Evolutionary conservation across 2,888 invertebrate genomes (phyloP).

Genomic region (Lepidochitona cinerea): DNA sequence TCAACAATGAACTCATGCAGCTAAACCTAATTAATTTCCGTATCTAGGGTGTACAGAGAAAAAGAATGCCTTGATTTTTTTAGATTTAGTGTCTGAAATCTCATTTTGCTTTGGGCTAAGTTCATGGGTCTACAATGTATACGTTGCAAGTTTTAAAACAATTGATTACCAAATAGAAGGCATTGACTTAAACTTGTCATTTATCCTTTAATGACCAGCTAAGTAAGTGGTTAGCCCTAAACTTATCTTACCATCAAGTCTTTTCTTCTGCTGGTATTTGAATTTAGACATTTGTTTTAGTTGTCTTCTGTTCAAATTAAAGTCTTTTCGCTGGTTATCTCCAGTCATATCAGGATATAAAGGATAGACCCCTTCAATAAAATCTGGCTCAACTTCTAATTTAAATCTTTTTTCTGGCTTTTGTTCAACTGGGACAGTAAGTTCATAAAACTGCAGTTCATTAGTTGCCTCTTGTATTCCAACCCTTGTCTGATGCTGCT

Average conservation of each 20-base stretch:
- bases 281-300: neutral
- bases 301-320: neutral
- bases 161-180: too few relatives aligned
- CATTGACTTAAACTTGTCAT: too few relatives aligned
- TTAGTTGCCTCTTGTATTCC: conserved; percentile 3
- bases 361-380: neutral
- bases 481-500: neutral
- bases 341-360: neutral
- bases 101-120: too few relatives aligned
- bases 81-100: too few relatives aligned
- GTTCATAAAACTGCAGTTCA: conserved; percentile 3
- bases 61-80: too few relatives aligned
- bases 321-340: neutral
- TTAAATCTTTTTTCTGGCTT: neutral
- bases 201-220: too few relatives aligned
- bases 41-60: too few relatives aligned
- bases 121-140: too few relatives aligned
- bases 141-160: too few relatives aligned
- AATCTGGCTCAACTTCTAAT: neutral
- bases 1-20: too few relatives aligned
- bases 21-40: too few relatives aligned
- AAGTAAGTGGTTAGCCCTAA: too few relatives aligned
- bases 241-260: neutral
- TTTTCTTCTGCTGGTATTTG: neutral
- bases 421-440: neutral